A percentile compares a stretch with the other conserved stretches of the same genome.
These are phyloP conservation scores for Eupithecia pulchellata DNA, from an alignment of 2,888 invertebrate species.

Conservation along the genomic window DNA sequence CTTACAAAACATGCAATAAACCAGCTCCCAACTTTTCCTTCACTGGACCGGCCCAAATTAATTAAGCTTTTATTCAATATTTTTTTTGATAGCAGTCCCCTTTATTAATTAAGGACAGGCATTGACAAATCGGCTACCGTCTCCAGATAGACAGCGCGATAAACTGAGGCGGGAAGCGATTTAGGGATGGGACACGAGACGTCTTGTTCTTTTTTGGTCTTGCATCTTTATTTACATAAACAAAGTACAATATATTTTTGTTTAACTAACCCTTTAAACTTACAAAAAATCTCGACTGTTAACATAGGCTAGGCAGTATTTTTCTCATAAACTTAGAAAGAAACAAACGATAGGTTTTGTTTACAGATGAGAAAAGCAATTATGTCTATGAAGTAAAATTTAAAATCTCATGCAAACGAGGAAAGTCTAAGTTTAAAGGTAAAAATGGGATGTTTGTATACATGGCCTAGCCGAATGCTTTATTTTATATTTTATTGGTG, in stretches of 20 bases:
- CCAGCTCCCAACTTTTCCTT: slow-evolving; percentile 24
- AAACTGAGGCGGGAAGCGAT: slow-evolving; percentile 54
- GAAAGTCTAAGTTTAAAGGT: too few species aligned
- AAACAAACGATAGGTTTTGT: background rate
- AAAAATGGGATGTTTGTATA: too few species aligned
- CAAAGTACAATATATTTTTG: background rate
- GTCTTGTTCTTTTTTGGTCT: slow-evolving; percentile 26
- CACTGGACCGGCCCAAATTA: slow-evolving; percentile 70
- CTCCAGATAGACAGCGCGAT: slow-evolving; percentile 77
- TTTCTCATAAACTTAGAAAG: background rate
- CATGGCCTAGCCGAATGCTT: too few species aligned
- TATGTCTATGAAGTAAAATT: too few species aligned
- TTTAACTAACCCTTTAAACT: background rate
- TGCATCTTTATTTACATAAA: background rate
- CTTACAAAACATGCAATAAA: slow-evolving; percentile 2
- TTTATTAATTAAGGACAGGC: slow-evolving; percentile 82
- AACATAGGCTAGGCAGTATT: background rate
- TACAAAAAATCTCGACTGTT: background rate
- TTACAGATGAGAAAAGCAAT: too few species aligned
- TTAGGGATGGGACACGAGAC: slow-evolving; percentile 36
- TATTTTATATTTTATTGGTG: too few species aligned
- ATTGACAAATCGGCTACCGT: slow-evolving; percentile 84
- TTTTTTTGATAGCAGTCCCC: slow-evolving; percentile 62
- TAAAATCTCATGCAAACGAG: too few species aligned
- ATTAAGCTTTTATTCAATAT: slow-evolving; percentile 78